Percentiles rank a stretch among this genome's conserved stretches.
These are phyloP conservation scores for Tinea pellionella DNA, from an alignment of 2,888 invertebrate species.

Conservation along the genomic window DNA sequence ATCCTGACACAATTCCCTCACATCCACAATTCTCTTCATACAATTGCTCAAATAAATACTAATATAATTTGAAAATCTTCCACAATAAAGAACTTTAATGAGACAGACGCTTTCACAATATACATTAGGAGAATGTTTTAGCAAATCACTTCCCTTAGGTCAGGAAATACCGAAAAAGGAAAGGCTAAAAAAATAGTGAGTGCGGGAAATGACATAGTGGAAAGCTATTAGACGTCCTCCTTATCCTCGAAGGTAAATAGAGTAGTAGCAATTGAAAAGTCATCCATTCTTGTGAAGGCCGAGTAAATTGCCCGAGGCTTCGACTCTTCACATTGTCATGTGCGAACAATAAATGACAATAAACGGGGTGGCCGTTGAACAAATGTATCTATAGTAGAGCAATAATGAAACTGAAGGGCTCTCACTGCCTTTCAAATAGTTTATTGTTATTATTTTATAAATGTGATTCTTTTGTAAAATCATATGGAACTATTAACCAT, in stretches of 20 bases:
- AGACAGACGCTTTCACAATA: conserved; percentile 54
- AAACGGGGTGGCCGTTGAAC: conserved; percentile 29
- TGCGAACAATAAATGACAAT: conserved; percentile 41
- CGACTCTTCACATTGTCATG: conserved; percentile 32
- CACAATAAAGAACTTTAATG: conserved; percentile 53
- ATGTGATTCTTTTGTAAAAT: not conserved
- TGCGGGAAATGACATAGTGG: conserved; percentile 60
- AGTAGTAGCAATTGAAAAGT: conserved; percentile 62
- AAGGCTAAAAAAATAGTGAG: conserved; percentile 52
- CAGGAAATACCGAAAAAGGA: conserved; percentile 36
- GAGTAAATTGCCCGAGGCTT: conserved; percentile 29
- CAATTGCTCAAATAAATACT: too few species aligned
- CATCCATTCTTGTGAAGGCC: conserved; percentile 36
- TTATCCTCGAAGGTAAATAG: conserved; percentile 44
- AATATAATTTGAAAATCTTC: too few species aligned
- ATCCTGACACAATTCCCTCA: too few species aligned
- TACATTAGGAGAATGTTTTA: conserved; percentile 63
- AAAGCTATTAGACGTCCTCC: conserved; percentile 44
- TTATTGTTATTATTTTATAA: conserved; percentile 1
- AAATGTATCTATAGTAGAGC: conserved; percentile 26
- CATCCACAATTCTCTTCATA: too few species aligned
- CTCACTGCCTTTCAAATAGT: not conserved
- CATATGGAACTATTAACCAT: not conserved
- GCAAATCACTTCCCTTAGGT: conserved; percentile 61
- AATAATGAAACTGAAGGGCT: conserved; percentile 14